phyloP scores from a whole-genome alignment of 2,113 vertebrate species.

The Cyprinodon tularosa region DNA sequence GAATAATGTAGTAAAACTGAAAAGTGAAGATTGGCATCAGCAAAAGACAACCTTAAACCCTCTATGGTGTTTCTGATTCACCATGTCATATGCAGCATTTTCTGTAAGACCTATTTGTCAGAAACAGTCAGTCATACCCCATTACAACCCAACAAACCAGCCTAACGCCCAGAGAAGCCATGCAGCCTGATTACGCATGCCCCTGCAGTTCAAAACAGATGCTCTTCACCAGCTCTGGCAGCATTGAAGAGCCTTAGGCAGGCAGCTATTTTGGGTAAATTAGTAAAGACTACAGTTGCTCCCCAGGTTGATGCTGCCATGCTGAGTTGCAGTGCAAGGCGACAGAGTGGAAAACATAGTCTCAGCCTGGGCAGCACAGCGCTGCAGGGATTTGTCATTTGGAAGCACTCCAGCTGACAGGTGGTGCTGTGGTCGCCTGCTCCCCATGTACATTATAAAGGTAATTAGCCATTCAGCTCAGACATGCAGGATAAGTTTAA shows the following conservation, averaged over 20 bases:
- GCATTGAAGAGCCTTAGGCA: slow-evolving; percentile 54
- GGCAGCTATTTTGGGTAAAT: slow-evolving; percentile 76
- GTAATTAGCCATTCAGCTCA: slow-evolving; percentile 69
- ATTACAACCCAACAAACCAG: slow-evolving; percentile 46
- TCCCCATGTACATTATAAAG: slow-evolving; percentile 57
- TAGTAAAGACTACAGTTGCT: slow-evolving; percentile 75
- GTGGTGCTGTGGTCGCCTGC: slow-evolving; percentile 61
- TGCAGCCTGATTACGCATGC: slow-evolving; percentile 57
- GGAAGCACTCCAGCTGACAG: slow-evolving; percentile 71
- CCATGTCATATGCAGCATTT: slow-evolving; percentile 4
- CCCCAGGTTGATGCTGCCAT: slow-evolving; percentile 64
- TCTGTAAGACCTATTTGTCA: slow-evolving; percentile 35
- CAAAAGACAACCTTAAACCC: slow-evolving; percentile 8
- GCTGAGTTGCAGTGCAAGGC: slow-evolving; percentile 62
- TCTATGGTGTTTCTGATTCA: background rate
- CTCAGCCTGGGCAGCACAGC: slow-evolving; percentile 58
- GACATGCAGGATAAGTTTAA: slow-evolving; percentile 37
- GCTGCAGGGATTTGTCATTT: slow-evolving; percentile 69
- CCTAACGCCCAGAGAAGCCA: slow-evolving; percentile 37
- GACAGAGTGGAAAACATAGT: slow-evolving; percentile 72
- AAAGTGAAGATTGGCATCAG: slow-evolving; percentile 5
- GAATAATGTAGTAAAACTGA: slow-evolving; percentile 1
- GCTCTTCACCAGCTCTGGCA: slow-evolving; percentile 67
- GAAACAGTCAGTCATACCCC: slow-evolving; percentile 38
- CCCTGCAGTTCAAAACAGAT: slow-evolving; percentile 75